Base-by-base conservation (phyloP, 53 echinoderm and acorn worm species). In the Crossaster papposus region DNA sequence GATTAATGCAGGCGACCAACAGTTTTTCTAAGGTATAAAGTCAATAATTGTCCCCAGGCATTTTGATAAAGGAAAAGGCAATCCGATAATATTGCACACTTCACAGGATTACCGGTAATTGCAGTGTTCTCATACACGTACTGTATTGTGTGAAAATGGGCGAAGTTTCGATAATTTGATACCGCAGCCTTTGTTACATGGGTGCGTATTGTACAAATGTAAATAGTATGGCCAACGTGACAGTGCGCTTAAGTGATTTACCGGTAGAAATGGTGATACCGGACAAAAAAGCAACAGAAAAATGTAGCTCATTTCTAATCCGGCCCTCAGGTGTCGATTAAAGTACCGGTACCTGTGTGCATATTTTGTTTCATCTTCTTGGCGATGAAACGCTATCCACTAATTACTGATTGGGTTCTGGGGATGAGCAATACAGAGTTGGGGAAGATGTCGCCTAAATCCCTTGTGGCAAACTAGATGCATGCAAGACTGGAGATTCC, bases 11-110 rank as follows among this genome's bases (percentile, higher is more conserved):
- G 32, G n/a, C 44, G 54, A 72, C 33, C 31, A 85, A 85, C 36
- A 12, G 73, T 33, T 51, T 79, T 44, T 20, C 79, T n/a, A 54
- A 36, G 52, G 20, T 37, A 53, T 34, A 58, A 75, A 55, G 77
- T 87, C 87, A 77, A 87, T 87, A 87, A 75, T 58, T 87, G 76
- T 74, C 87, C 76, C 13, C 77, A 64, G 87, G 87, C 76, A 36
- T 87, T n/a, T 76, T 34, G 62, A 63, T 10, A 54, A 36, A 51
- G 80, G 32, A 29, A 73, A 44, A 28, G 76, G 31, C 77, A 54
- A 76, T 87, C 87, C 74, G 34, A 73, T 87, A 87, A 87, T 38
- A 71, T n/a, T 37, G 36, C 50, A 36, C 75, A 44, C 44, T 44
- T 62, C 1, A 32, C 37, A 31, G 62, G 87, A 87, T 87, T 75